Conservation (phyloP, 2,888 invertebrate genomes). For the Sclerodermus sp. region DNA sequence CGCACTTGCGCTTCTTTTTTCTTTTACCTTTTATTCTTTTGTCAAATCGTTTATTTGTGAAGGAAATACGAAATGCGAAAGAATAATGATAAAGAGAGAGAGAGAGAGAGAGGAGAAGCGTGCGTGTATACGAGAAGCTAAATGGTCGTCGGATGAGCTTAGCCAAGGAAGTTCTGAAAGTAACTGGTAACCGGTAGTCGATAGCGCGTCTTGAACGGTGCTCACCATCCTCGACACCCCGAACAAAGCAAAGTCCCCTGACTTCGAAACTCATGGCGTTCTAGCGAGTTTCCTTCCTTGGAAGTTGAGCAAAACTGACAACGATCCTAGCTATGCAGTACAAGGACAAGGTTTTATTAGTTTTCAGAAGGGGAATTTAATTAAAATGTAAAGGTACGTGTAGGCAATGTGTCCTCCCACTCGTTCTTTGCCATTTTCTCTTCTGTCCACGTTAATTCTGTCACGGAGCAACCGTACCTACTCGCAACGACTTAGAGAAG, state of each 20-base stretch:
- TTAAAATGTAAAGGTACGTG: conserved; percentile 54
- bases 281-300: background rate
- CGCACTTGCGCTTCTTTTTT: background rate
- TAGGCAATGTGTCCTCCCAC: conserved; percentile 15
- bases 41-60: conserved; percentile 2
- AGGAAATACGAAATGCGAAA: too few relatives aligned
- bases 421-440: too few relatives aligned
- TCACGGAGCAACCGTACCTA: too few relatives aligned
- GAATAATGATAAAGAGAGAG: conserved; percentile 41
- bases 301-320: conserved; percentile 34
- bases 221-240: background rate
- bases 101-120: conserved; percentile 27
- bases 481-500: too few relatives aligned
- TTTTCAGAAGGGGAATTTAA: conserved; percentile 50
- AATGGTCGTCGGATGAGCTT: conserved; percentile 49
- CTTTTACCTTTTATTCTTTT: background rate
- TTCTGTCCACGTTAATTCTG: too few relatives aligned
- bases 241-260: background rate
- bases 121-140: conserved; percentile 39
- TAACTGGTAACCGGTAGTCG: too few relatives aligned
- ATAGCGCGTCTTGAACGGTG: conserved; percentile 16
- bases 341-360: conserved; percentile 51
- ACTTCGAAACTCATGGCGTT: conserved; percentile 7
- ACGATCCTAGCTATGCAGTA: conserved; percentile 16
- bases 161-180: conserved; percentile 39